phyloP scores from a whole-genome alignment of 2,113 vertebrate species.

The Paramisgurnus dabryanus region DNA sequence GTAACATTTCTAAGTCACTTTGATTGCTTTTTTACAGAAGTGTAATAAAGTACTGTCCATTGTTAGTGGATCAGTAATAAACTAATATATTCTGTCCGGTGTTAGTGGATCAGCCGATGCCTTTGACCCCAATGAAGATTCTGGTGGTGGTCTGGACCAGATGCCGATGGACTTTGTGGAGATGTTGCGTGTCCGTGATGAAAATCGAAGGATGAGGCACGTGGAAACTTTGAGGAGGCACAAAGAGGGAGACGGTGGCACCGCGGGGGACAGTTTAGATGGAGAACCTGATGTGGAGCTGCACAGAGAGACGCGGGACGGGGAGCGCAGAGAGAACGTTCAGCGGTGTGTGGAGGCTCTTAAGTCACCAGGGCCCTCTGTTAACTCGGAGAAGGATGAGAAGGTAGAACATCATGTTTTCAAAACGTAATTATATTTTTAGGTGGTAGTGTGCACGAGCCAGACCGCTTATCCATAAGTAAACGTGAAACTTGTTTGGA shows the following conservation, averaged over 20 bases:
- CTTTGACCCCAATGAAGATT: not conserved
- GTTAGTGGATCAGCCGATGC: conserved; percentile 7
- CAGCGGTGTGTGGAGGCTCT: not conserved
- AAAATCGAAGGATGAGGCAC: conserved; percentile 67
- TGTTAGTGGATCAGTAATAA: not conserved
- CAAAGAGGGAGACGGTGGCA: conserved; percentile 59
- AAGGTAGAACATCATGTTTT: conserved; percentile 7
- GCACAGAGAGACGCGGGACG: conserved; percentile 57
- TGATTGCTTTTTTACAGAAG: no score
- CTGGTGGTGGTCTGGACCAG: conserved; percentile 55
- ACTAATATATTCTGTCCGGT: not conserved
- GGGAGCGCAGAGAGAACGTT: not conserved
- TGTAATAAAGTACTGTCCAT: not conserved
- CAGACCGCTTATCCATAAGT: no score
- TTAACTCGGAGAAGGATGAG: not conserved
- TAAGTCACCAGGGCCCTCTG: not conserved
- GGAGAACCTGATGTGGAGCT: conserved; percentile 53
- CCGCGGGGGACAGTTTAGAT: conserved; percentile 7
- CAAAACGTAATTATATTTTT: no score
- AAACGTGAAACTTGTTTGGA: no score
- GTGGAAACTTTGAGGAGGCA: conserved; percentile 68
- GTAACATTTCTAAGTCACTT: no score
- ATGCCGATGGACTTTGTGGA: conserved; percentile 69
- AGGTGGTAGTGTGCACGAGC: no score
- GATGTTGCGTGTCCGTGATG: conserved; percentile 71